Base-by-base conservation (phyloP, 2,113 vertebrate genomes). In the Pogonocichla stellata region DNA sequence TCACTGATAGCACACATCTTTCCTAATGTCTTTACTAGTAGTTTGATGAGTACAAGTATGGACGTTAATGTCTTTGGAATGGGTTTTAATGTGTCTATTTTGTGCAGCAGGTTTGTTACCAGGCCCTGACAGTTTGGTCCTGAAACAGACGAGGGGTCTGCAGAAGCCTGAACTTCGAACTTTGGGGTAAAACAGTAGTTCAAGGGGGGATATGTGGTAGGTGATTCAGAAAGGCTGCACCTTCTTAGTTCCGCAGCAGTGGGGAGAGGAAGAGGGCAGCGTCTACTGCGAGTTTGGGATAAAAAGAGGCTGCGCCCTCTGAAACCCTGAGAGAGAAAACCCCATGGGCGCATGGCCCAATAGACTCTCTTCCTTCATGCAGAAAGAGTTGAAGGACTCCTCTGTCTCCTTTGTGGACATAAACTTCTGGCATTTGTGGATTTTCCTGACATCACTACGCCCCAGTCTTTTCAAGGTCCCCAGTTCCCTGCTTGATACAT, bases 291-390 rank as follows among this genome's bases (percentile, higher is more conserved):
- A 36, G 42, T 47, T 36, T 5, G n/a, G 42, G 42, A 18, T 36
- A 31, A 31, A 58, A 29, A n/a, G 2, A 8, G 19, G n/a, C 4
- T 1, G 14, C 13, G 33, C 9, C 8, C n/a, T 47, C 15, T 0
- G 3, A 36, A 75, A 36, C 8, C 2, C 0, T 0, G 15, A 47
- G 26, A 31, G 8, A 10, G 11, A 12, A 29, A 19, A 25, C 6
- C 2, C 4, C 5, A 8, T 1, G 3, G 29, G 22, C 4, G 0
- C 14, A 36, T 19, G 12, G 29, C 22, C 17, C 3, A 5, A 3
- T 28, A 9, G 13, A 4, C 40, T 34, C 12, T 36, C 11, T 36
- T 10, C 43, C 40, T 42, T 42, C 24, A 31, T 38, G 48, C 0
- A 2, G 50, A 25, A 19, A 12, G 38, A 61, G 7, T 38, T 33